These are phyloP conservation scores for Marmota flaviventris DNA, from an alignment of 2,113 vertebrate species.

Conservation along the genomic window DNA sequence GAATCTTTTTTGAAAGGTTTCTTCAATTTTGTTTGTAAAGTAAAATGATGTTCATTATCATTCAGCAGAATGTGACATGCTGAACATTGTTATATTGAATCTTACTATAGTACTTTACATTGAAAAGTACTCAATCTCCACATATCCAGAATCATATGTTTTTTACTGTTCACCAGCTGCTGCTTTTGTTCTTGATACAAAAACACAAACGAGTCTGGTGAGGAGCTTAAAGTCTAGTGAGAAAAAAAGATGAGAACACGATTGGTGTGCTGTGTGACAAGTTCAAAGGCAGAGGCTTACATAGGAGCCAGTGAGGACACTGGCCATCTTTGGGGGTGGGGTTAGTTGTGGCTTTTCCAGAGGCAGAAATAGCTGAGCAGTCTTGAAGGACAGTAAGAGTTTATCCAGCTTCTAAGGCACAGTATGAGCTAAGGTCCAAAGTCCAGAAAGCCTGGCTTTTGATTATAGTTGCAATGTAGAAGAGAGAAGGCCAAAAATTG, in stretches of 20 bases:
- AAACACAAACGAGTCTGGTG: neutral
- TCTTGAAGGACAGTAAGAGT: neutral
- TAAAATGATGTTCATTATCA: neutral
- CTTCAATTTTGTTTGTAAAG: neutral
- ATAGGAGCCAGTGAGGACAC: neutral
- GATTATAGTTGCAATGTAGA: neutral
- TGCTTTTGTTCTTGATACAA: neutral
- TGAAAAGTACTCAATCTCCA: neutral
- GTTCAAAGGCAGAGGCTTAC: neutral
- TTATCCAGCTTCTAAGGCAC: neutral
- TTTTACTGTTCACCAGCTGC: neutral
- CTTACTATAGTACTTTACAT: neutral
- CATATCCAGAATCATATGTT: neutral
- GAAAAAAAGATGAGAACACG: neutral
- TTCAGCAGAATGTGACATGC: neutral
- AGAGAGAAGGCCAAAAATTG: neutral
- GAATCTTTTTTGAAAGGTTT: slow-evolving; percentile 6
- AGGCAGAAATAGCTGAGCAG: neutral
- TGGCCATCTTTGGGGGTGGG: rapidly evolving
- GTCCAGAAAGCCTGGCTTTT: neutral
- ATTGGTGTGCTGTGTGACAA: neutral
- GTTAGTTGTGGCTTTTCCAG: neutral
- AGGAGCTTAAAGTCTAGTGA: neutral
- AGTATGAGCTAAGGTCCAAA: neutral
- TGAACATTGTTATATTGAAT: neutral